phyloP scores from a whole-genome alignment of 1,140 invertebrate species.

The Polypedilum pembai region DNA sequence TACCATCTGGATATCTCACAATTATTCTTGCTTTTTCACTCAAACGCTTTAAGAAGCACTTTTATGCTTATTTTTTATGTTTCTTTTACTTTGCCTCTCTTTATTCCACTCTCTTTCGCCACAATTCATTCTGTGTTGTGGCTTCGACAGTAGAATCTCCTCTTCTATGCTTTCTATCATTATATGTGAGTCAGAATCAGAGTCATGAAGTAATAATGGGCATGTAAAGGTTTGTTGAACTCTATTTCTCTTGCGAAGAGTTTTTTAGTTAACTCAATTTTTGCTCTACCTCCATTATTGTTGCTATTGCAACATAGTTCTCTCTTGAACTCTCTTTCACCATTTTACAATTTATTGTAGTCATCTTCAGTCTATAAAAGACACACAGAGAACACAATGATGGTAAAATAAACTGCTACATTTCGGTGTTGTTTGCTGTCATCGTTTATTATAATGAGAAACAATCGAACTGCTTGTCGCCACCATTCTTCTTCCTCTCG shows the following conservation, averaged over 20 bases:
- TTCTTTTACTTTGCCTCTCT: not conserved
- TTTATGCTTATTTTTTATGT: slow-evolving; percentile 19
- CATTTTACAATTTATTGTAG: not conserved
- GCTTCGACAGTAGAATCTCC: not conserved
- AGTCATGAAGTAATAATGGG: slow-evolving; percentile 12
- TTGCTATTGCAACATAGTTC: slow-evolving; percentile 6
- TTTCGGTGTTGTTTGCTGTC: not conserved
- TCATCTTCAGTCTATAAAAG: not conserved
- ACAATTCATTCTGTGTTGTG: not conserved
- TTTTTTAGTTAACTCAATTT: not conserved
- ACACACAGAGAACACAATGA: not conserved
- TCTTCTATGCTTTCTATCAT: not conserved
- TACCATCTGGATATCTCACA: not conserved
- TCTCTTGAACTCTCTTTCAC: not conserved
- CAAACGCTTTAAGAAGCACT: not conserved
- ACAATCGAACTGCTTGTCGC: not conserved
- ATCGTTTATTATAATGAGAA: not conserved
- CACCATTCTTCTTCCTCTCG: not conserved
- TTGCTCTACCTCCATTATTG: not conserved
- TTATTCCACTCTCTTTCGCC: not conserved
- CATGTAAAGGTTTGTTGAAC: not conserved
- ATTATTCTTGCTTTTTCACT: not conserved
- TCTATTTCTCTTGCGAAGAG: not conserved
- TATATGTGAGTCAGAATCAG: slow-evolving; percentile 11
- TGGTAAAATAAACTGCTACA: not conserved